These are phyloP conservation scores for Nicator chloris DNA, from an alignment of 2,113 vertebrate species.

Conservation along the genomic window DNA sequence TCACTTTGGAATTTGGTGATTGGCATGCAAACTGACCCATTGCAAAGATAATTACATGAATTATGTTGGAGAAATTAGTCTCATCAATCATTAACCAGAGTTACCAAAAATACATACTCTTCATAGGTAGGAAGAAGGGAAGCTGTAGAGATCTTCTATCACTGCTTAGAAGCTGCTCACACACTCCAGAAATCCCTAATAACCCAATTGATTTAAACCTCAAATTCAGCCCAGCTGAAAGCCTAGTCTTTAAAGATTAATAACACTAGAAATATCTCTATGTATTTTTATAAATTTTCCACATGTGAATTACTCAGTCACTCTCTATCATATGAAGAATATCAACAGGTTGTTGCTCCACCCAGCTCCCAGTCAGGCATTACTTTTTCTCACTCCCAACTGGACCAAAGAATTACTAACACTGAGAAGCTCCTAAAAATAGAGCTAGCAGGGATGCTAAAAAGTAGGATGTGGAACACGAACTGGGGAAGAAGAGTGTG, in stretches of 20 bases:
- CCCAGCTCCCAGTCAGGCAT: background rate
- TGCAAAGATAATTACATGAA: constrained; percentile 10
- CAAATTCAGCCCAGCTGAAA: background rate
- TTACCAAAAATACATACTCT: background rate
- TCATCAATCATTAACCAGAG: background rate
- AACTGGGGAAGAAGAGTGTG: background rate
- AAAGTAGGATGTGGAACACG: background rate
- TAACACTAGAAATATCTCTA: background rate
- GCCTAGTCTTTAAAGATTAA: background rate
- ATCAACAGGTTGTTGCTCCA: background rate
- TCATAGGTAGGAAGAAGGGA: background rate
- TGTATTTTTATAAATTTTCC: background rate
- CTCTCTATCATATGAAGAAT: background rate
- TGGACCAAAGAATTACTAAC: background rate
- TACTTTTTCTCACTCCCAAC: background rate
- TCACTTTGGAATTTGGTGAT: background rate
- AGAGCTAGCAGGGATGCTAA: background rate
- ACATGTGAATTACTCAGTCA: background rate
- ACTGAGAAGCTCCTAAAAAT: background rate
- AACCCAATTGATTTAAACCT: background rate
- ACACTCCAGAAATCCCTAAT: background rate
- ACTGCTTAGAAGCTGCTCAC: background rate
- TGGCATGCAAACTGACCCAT: background rate
- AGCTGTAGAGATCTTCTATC: background rate
- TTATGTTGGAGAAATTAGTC: background rate